phyloP scores from a whole-genome alignment of 2,113 vertebrate species.

The Gulo gulo region DNA sequence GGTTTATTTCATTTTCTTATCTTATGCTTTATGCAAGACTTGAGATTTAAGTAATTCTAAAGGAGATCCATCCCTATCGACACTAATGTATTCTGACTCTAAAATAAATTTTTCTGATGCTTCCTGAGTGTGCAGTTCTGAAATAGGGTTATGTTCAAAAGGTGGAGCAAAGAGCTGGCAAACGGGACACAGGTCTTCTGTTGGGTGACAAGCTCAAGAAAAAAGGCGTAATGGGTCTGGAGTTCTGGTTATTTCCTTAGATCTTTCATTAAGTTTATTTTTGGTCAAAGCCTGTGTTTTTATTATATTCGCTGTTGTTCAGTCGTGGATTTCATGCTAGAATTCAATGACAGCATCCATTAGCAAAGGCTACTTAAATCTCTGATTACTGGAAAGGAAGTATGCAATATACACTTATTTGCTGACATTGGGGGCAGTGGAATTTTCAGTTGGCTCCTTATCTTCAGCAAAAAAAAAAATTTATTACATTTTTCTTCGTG shows the following conservation, averaged over 20 bases:
- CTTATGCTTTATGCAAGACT: not conserved
- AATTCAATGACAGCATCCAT: not conserved
- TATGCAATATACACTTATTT: not conserved
- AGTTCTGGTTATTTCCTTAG: not conserved
- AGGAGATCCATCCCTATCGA: not conserved
- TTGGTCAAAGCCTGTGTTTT: not conserved
- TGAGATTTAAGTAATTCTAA: not conserved
- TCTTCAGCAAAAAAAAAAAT: not conserved
- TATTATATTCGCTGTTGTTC: not conserved
- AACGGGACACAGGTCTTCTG: not conserved
- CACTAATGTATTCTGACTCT: not conserved
- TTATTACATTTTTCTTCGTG: slow-evolving; percentile 22
- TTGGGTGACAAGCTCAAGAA: not conserved
- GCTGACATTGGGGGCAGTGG: not conserved
- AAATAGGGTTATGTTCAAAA: not conserved
- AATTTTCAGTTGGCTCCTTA: slow-evolving; percentile 48
- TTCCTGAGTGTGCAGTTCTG: not conserved
- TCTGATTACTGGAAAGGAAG: slow-evolving; percentile 45
- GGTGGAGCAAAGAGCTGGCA: accelerated
- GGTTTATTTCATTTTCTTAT: not conserved
- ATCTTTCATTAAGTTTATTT: not conserved
- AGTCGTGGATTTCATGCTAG: not conserved
- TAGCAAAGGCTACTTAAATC: slow-evolving; percentile 34
- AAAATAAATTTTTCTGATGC: not conserved
- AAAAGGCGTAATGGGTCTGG: not conserved